phyloP scores from a whole-genome alignment of 2,888 invertebrate genomes.

The Argyresthia goedartella region DNA sequence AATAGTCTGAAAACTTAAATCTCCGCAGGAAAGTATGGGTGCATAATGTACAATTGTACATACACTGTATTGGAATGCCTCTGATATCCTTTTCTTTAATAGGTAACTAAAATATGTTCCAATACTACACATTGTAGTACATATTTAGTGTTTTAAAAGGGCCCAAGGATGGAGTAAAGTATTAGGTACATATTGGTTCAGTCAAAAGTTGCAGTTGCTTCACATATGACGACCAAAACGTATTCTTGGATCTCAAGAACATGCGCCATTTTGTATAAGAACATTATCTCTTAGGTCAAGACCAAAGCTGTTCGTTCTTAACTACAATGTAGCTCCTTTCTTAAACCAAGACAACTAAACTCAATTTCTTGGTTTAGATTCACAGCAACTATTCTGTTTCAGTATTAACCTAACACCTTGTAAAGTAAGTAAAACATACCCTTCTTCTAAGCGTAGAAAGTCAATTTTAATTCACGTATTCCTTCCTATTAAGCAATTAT shows the following conservation, averaged over 20 bases:
- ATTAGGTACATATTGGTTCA: too few relatives aligned
- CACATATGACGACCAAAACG: too few relatives aligned
- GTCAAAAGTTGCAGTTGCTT: too few relatives aligned
- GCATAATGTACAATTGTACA: neutral
- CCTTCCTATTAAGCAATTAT: constrained; percentile 61
- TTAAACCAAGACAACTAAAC: neutral
- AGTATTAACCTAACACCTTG: neutral
- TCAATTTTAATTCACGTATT: constrained; percentile 61
- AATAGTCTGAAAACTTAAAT: neutral
- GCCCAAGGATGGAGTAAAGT: too few relatives aligned
- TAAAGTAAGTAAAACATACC: constrained; percentile 1
- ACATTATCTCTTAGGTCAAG: neutral
- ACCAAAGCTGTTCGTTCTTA: neutral
- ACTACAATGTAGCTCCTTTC: neutral
- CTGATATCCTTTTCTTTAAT: too few relatives aligned
- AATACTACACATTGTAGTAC: too few relatives aligned
- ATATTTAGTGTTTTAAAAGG: too few relatives aligned
- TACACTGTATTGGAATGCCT: neutral
- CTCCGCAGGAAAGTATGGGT: neutral
- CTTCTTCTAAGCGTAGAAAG: constrained; percentile 32
- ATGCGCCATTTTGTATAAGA: too few relatives aligned
- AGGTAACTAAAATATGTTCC: too few relatives aligned
- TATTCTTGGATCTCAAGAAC: too few relatives aligned
- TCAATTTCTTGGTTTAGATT: neutral
- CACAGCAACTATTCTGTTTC: neutral